Base-by-base conservation (phyloP, 2,888 invertebrate species). In the Cosmia trapezina region DNA sequence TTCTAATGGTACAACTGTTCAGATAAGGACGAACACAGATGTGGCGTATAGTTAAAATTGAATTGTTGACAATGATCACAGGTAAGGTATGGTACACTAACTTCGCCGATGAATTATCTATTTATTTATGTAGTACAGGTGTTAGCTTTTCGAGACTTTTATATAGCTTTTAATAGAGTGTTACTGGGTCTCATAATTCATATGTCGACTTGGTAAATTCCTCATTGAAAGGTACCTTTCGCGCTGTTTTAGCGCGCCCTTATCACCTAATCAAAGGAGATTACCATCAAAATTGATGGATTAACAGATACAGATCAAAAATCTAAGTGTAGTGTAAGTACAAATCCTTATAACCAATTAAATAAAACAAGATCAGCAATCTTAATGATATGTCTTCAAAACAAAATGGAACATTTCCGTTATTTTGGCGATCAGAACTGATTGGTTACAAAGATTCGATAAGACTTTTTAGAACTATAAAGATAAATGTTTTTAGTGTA, bases 331-430 rank as follows among this genome's bases (percentile, higher is more conserved):
- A 33, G 47, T 33, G 53, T 60, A 73, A 17, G 51, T 45, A 75
- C 28, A 37, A 76, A 82, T 69, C 43, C 37, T 45, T 43, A 53
- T 53, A 22, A 63, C 37, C 71, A 56, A 64, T 79, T 64, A 67
- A 61, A 64, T 17, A 61, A 82, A 57, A 61, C 83, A 79, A 59
- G 73, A 79, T 59, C 73, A 63, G 19, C 54, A 64, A 83, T 62
- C 63, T 56, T 62, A 68, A 80, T 57, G 22, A 54, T 19, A 19
- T 33, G 41, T 47, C 19, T 22, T 22, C 11, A 41, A 51, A 54
- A 17, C 37, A 7, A 37, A 62, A 59, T 59, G 33, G 11, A 19
- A 70, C 51, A 73, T 64, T 69, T 83, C 68, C 75, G 74, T 28
- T 56, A 57, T 37, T 45, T 62, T 37, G 4, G 28, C 41, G 43